Conservation (phyloP, 1,140 invertebrate genomes). For the Papilio helenus region DNA sequence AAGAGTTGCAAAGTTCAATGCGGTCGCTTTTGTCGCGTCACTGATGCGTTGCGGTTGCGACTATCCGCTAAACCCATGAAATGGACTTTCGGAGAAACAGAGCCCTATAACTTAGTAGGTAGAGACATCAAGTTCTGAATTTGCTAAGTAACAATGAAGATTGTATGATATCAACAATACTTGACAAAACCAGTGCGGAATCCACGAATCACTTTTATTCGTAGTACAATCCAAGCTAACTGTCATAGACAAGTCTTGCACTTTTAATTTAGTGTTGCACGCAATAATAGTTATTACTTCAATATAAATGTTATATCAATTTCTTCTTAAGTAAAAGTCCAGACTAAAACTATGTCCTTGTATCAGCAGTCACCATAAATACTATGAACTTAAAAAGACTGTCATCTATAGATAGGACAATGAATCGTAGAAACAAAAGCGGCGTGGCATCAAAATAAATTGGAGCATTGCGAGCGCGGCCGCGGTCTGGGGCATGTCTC, state of each 20-base stretch:
- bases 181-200: too few species aligned
- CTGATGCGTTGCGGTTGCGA: constrained; percentile 58
- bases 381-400: neutral
- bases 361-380: neutral
- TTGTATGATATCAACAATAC: too few species aligned
- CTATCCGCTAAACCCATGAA: constrained; percentile 60
- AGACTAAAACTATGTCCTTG: neutral
- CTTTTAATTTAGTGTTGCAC: too few species aligned
- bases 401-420: neutral
- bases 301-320: neutral
- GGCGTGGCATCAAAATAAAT: constrained; percentile 27
- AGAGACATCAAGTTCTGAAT: constrained; percentile 27
- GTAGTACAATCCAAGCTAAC: too few species aligned
- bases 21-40: constrained; percentile 61
- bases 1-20: constrained; percentile 47
- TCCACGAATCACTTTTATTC: too few species aligned
- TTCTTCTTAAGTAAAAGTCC: neutral
- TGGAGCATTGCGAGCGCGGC: constrained; percentile 33
- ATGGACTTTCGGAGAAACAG: constrained; percentile 69
- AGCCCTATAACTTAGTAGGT: constrained; percentile 44
- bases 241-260: too few species aligned
- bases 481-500: constrained; percentile 44
- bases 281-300: too few species aligned
- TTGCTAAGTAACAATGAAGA: too few species aligned
- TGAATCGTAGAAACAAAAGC: constrained; percentile 23